Conservation (phyloP, 2,113 vertebrate genomes). For the Nerophis ophidion region DNA sequence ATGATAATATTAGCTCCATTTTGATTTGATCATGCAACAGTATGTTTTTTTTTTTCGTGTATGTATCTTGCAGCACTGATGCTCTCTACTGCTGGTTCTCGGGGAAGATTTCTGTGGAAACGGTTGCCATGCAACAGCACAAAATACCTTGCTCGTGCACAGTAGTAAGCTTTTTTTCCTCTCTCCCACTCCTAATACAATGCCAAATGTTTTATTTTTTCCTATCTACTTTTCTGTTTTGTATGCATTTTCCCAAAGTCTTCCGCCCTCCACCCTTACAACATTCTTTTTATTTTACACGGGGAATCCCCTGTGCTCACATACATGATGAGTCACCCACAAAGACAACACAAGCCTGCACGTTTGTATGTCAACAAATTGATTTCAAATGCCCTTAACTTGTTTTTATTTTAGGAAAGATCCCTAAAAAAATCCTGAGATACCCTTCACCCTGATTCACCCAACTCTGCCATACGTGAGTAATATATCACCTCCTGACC, state of each 20-base stretch:
- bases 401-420: neutral
- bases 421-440: neutral
- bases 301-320: constrained; percentile 65
- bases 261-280: neutral
- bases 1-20: no score
- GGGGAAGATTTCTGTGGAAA: constrained; percentile 71
- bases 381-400: no score
- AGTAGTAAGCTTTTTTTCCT: neutral
- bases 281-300: neutral
- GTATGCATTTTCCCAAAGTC: neutral
- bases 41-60: neutral
- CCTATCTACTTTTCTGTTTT: neutral
- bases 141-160: constrained; percentile 28
- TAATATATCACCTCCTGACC: neutral
- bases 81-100: constrained; percentile 39
- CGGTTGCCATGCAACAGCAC: constrained; percentile 73
- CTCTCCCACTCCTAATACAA: neutral
- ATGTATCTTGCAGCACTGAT: neutral
- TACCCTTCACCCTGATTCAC: neutral
- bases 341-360: neutral
- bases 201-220: neutral
- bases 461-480: neutral
- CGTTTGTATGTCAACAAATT: no score
- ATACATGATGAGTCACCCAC: constrained; percentile 73
- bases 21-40: no score